Conservation (phyloP, 2,113 vertebrate genomes). For the Xiphorhynchus elegans region DNA sequence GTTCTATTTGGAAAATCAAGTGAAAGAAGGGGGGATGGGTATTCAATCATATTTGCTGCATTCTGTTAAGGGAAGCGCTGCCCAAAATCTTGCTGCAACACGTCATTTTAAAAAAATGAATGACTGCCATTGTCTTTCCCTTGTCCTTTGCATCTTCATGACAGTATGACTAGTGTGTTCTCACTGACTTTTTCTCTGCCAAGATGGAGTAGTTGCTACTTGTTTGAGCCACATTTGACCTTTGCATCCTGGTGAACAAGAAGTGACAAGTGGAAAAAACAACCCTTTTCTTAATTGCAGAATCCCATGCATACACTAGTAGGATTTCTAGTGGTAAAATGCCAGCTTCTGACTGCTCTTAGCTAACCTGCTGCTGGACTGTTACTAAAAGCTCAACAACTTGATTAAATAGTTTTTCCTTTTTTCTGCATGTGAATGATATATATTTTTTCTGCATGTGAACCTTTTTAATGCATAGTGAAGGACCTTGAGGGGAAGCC, state of each 20-base stretch:
- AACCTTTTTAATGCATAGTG: neutral
- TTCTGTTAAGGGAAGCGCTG: neutral
- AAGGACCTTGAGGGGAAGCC: neutral
- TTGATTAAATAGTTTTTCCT: neutral
- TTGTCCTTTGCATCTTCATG: neutral
- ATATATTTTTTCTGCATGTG: neutral
- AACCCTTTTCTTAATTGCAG: neutral
- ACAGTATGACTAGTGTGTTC: slow-evolving; percentile 6
- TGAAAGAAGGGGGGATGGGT: neutral
- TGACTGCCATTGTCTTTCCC: neutral
- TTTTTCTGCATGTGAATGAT: neutral
- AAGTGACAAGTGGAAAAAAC: neutral
- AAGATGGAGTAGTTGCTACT: neutral
- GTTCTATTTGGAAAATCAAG: neutral
- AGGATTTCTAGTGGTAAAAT: neutral
- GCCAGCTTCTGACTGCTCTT: neutral
- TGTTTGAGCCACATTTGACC: neutral
- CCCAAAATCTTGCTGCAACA: neutral
- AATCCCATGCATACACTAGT: neutral
- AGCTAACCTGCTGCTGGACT: neutral
- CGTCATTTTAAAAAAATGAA: slow-evolving; percentile 30
- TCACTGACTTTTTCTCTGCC: neutral
- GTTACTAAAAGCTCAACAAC: neutral
- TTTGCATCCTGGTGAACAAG: neutral
- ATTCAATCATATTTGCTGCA: neutral